These are phyloP conservation scores for Pocillopora meandrina DNA, from an alignment of 92 coral and sea anemone species.

Conservation along the genomic window DNA sequence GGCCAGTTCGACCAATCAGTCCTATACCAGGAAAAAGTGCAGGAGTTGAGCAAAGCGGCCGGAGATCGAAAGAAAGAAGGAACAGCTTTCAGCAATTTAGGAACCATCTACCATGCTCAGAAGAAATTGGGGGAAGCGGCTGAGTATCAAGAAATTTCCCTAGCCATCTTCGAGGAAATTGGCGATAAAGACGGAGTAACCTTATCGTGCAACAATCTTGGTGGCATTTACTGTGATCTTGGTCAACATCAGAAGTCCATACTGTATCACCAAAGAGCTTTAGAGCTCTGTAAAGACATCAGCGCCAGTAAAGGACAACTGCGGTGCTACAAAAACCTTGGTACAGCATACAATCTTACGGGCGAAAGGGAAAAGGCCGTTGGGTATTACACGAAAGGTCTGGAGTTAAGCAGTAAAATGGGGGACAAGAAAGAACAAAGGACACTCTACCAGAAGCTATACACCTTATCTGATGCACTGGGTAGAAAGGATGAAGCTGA, in stretches of 20 bases:
- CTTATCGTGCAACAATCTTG: slow-evolving; percentile 26
- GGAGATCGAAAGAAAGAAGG: slow-evolving; percentile 45
- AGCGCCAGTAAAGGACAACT: slow-evolving; percentile 2
- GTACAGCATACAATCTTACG: slow-evolving; percentile 17
- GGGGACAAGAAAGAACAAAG: slow-evolving; percentile 30
- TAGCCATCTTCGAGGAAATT: slow-evolving; percentile 27
- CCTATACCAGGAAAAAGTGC: slow-evolving; percentile 11
- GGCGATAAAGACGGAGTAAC: slow-evolving; percentile 38
- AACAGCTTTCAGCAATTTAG: slow-evolving; percentile 21
- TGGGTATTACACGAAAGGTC: slow-evolving; percentile 1
- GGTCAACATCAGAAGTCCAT: slow-evolving; percentile 27
- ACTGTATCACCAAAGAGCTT: slow-evolving; percentile 17
- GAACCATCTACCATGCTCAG: slow-evolving; percentile 11
- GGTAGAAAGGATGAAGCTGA: slow-evolving; percentile 25
- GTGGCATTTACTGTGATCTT: background rate
- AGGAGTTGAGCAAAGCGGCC: slow-evolving; percentile 10
- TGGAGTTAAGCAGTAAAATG: slow-evolving; percentile 28
- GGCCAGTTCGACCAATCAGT: slow-evolving; percentile 37
- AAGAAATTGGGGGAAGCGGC: slow-evolving; percentile 12
- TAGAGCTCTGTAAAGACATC: slow-evolving; percentile 21
- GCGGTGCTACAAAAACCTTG: slow-evolving; percentile 12
- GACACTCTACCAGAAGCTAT: slow-evolving; percentile 20
- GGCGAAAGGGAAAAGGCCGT: slow-evolving; percentile 15
- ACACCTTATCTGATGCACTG: background rate
- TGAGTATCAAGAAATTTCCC: slow-evolving; percentile 20